Evolutionary conservation across 2,797 vertebrate genomes (phyloP).

Genomic region (Myotis findleyi): DNA sequence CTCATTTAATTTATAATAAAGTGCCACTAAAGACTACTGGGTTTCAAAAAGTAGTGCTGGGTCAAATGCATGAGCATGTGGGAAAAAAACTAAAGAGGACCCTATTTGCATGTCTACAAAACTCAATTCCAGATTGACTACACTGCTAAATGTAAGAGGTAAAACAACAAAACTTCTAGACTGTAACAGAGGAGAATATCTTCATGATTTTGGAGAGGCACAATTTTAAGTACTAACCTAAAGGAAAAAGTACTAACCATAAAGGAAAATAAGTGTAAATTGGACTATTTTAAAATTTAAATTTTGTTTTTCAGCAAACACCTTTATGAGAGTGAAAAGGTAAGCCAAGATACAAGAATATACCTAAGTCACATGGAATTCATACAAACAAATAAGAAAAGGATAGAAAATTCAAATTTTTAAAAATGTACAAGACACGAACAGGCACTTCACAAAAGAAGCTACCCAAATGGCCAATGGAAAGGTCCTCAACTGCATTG

Average conservation of each 20-base stretch:
- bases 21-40: neutral
- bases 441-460: neutral
- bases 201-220: neutral
- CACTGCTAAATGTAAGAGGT: neutral
- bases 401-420: neutral
- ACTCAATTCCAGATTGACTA: neutral
- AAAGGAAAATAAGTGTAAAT: neutral
- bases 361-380: neutral
- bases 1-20: neutral
- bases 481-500: neutral
- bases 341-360: neutral
- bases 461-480: neutral
- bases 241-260: neutral
- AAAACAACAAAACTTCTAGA: neutral
- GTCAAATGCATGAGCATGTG: neutral
- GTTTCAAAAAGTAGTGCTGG: neutral
- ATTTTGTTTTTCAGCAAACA: neutral
- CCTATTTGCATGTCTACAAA: neutral
- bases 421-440: neutral
- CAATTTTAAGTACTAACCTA: neutral
- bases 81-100: neutral
- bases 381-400: neutral
- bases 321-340: neutral
- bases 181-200: neutral
- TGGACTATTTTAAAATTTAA: neutral